Evolutionary conservation across 2,888 invertebrate species (phyloP).

Genomic region (Diadegma fenestrale): DNA sequence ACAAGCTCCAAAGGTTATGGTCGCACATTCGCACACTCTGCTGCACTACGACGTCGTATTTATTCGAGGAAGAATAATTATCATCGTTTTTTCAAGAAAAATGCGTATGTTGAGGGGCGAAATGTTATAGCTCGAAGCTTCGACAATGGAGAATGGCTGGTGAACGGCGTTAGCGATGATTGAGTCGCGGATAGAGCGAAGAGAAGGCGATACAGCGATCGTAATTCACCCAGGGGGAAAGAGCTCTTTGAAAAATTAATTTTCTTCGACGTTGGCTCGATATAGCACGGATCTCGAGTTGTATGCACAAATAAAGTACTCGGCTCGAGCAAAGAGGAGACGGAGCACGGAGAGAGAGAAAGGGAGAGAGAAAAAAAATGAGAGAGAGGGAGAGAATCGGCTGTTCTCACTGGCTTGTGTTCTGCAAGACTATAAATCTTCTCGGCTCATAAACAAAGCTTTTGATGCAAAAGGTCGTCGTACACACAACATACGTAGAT

Average conservation of each 20-base stretch:
- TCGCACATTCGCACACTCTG: background rate
- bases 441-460: conserved; percentile 83
- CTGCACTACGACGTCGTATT: too few species aligned
- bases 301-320: conserved; percentile 54
- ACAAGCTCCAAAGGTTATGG: background rate
- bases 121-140: background rate
- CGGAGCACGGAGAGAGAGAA: conserved; percentile 1
- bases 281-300: conserved; percentile 55
- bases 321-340: conserved; percentile 21
- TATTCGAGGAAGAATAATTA: background rate
- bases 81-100: background rate
- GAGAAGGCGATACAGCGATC: conserved; percentile 64
- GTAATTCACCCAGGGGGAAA: conserved; percentile 69
- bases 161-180: conserved; percentile 39
- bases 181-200: conserved; percentile 44
- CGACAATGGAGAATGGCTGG: conserved; percentile 1
- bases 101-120: background rate
- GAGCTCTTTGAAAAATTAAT: conserved; percentile 72
- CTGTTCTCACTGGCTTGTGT: conserved; percentile 54
- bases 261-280: conserved; percentile 70
- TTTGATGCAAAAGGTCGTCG: conserved; percentile 82
- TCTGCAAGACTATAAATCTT: conserved; percentile 80
- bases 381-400: conserved; percentile 4
- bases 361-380: conserved; percentile 4
- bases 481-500: conserved; percentile 60